Evolutionary conservation across 2,113 vertebrate genomes (phyloP).

Genomic region (Erinaceus europaeus): DNA sequence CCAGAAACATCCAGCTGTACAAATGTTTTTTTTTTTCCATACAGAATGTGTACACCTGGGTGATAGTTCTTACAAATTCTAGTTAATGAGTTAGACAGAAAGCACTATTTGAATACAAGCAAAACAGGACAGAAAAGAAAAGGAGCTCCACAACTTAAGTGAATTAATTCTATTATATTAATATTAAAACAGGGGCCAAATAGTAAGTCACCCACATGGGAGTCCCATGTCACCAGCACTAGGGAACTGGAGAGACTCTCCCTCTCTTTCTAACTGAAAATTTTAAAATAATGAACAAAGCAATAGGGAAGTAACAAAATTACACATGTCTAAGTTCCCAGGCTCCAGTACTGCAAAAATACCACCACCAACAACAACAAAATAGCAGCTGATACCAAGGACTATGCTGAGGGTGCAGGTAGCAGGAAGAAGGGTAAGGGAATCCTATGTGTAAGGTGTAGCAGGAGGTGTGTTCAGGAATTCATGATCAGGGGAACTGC

Average conservation of each 20-base stretch:
- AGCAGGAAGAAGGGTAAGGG: background rate
- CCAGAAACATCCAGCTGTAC: background rate
- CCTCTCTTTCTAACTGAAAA: too few species aligned
- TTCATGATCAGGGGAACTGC: background rate
- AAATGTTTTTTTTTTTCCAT: background rate
- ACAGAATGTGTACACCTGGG: background rate
- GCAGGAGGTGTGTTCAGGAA: background rate
- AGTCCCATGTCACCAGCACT: too few species aligned
- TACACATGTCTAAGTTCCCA: too few species aligned
- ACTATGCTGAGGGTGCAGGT: background rate
- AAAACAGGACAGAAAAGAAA: background rate
- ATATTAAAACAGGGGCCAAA: background rate
- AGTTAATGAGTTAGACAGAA: background rate
- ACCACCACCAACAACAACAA: too few species aligned
- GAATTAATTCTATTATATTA: background rate
- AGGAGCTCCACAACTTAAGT: background rate
- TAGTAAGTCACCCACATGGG: too few species aligned
- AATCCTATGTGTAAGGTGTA: background rate
- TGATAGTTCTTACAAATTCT: slow-evolving; percentile 1
- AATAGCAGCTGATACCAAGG: too few species aligned
- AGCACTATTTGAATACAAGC: background rate
- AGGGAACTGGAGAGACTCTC: too few species aligned
- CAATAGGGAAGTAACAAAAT: too few species aligned
- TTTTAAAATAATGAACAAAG: too few species aligned
- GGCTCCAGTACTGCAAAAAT: too few species aligned